Conservation (phyloP, 2,888 invertebrate species). For the Zhuqinia jingwanae region DNA sequence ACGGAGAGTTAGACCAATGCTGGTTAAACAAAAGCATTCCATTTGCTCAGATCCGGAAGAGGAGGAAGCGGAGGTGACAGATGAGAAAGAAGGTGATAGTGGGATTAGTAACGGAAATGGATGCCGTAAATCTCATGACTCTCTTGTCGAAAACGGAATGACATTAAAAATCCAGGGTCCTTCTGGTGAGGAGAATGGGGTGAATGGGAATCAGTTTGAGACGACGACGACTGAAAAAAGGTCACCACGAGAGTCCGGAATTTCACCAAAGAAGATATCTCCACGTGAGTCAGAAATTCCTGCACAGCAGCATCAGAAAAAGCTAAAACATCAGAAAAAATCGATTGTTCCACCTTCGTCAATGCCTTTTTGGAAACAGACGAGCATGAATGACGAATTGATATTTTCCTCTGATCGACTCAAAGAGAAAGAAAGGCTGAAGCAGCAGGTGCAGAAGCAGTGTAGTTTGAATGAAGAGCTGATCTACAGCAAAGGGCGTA, state of each 20-base stretch:
- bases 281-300: constrained; percentile 1
- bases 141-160: not conserved
- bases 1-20: constrained; percentile 83
- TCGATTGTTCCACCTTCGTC: constrained; percentile 56
- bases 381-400: constrained; percentile 93
- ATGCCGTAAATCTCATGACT: not conserved
- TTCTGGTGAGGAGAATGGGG: not conserved
- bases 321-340: constrained; percentile 65
- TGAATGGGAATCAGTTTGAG: not conserved
- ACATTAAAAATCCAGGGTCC: not conserved
- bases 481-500: constrained; percentile 83
- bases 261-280: constrained; percentile 8
- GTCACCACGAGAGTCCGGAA: constrained; percentile 39
- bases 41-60: constrained; percentile 84
- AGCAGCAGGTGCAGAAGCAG: constrained; percentile 93
- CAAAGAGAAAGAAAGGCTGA: constrained; percentile 89
- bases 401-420: constrained; percentile 93
- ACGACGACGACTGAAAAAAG: constrained; percentile 7
- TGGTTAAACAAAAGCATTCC: constrained; percentile 93
- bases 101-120: not conserved
- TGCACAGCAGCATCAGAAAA: constrained; percentile 45
- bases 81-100: not conserved
- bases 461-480: constrained; percentile 94
- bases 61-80: not conserved
- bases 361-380: constrained; percentile 85